Percentiles rank a stretch among this genome's conserved stretches.
Conservation (phyloP, 2,888 invertebrate species). For the Leptopterna dolabrata region DNA sequence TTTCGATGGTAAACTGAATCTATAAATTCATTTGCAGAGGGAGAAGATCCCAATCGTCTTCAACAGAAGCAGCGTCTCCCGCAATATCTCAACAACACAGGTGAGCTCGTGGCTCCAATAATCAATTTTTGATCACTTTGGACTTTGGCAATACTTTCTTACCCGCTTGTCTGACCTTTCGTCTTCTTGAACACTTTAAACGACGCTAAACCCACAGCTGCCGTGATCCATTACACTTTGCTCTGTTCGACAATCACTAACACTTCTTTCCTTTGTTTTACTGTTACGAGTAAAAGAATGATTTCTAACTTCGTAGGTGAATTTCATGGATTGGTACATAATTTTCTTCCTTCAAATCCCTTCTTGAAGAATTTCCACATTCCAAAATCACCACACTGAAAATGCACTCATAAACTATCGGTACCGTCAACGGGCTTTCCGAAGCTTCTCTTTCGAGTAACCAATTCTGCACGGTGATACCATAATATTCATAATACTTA, state of each 20-base stretch:
- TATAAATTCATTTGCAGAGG: conserved; percentile 49
- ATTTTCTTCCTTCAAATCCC: background rate
- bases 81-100: conserved; percentile 58
- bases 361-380: no score
- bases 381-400: no score
- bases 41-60: conserved; percentile 60
- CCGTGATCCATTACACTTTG: background rate
- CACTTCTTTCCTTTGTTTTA: background rate
- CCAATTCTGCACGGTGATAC: no score
- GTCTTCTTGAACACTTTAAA: conserved; percentile 35
- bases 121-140: conserved; percentile 29
- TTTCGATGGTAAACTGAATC: no score
- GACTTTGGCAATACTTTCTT: conserved; percentile 35
- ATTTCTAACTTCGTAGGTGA: background rate
- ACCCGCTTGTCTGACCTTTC: conserved; percentile 45
- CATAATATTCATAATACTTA: no score
- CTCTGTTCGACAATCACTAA: background rate
- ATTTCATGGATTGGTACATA: background rate
- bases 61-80: conserved; percentile 60
- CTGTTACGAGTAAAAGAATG: background rate
- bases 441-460: no score
- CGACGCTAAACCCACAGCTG: conserved; percentile 52
- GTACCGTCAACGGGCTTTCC: no score
- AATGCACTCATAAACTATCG: no score
- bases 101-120: conserved; percentile 40